Evolutionary conservation across 2,113 vertebrate species (phyloP), one percentile per base, ranked within the genome.

Genomic region (Gambusia holbrooki): DNA sequence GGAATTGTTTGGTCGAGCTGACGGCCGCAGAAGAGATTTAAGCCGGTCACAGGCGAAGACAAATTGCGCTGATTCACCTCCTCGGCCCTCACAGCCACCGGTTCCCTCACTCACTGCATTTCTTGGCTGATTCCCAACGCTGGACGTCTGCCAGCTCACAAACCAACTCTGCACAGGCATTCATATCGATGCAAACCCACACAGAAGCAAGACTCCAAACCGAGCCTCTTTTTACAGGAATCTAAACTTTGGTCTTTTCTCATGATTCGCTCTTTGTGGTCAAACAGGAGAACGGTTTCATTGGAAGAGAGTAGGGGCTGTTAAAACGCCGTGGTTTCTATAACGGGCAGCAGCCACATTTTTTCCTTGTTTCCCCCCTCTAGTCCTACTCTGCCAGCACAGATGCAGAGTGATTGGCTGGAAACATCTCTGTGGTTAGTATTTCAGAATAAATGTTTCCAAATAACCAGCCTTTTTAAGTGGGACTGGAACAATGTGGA

Each of bases 321-420:
- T 48, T 90, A 71, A 76, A 67, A 58, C 45, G 77, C 62, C 77
- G 91, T 88, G 90, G 92, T 84, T 90, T 74, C 79, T 73, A 87
- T 82, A 84, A 85, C 80, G 73, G 84, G 79, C 69, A 67, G 81
- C 88, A 86, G 78, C 77, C 62, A 63, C 85, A 73, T 71, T 79
- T 63, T 25, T 33, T 22, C 14, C 32, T 27, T 7, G 2, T 12
- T 86, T 86, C 85, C 66, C 75, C 67, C 69, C 70, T 79, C 70
- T 79, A 90, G 82, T 66, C 86, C 81, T 77, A 61, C 67, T 73
- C 66, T 73, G 84, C 82, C 82, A 82, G 79, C 45, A 68, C 84
- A 77, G 87, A 86, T 76, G 48, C 67, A 66, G 77, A 80, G 84
- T 75, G 76, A 69, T 40, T 81, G 85, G 76, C 80, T 85, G 87